Conservation (phyloP, 1,140 invertebrate species). For the Chironomus tepperi region DNA sequence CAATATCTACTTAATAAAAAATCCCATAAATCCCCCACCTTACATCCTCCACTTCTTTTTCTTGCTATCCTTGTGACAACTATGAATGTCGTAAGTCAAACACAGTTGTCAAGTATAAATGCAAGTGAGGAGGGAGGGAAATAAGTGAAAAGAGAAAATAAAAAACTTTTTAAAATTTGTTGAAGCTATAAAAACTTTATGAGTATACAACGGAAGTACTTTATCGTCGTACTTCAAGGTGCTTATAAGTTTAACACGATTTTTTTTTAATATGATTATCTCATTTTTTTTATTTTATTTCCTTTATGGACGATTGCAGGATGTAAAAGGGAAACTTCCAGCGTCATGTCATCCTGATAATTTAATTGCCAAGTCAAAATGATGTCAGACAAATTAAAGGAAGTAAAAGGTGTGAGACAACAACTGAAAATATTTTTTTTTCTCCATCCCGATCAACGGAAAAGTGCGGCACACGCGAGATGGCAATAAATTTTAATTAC, state of each 20-base stretch:
- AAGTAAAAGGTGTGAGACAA: not conserved
- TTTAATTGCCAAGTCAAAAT: not conserved
- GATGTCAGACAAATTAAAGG: not conserved
- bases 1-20: no score
- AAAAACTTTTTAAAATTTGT: constrained; percentile 9
- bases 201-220: constrained; percentile 9
- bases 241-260: not conserved
- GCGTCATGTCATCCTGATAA: not conserved
- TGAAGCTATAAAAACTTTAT: constrained; percentile 10
- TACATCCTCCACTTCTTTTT: not conserved
- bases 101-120: not conserved
- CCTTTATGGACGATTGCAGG: not conserved
- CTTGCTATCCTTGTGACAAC: not conserved
- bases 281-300: constrained; percentile 5
- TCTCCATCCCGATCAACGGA: not conserved
- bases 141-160: not conserved
- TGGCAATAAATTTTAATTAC: constrained; percentile 10
- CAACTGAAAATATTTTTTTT: not conserved
- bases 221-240: not conserved
- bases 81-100: not conserved
- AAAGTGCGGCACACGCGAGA: not conserved
- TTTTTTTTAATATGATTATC: constrained; percentile 7
- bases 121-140: no score
- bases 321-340: no score
- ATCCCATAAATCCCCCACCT: not conserved